Percentiles rank a stretch among this genome's conserved stretches.
Conservation (phyloP, 2,797 vertebrate genomes). For the Jordanella pulchra region DNA sequence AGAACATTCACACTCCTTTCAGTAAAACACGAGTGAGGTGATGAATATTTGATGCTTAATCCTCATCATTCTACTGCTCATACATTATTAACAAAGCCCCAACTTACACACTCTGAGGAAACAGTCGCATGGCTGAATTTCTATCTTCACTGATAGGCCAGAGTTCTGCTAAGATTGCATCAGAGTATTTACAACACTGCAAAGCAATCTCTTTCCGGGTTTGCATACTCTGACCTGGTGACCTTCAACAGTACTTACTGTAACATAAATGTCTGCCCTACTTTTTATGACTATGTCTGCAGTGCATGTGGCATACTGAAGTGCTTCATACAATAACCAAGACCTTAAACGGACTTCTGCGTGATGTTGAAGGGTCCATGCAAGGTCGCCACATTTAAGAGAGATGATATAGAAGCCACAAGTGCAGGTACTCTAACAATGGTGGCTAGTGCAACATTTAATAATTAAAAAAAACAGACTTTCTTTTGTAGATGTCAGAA, state of each 20-base stretch:
- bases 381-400: constrained; percentile 43
- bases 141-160: constrained; percentile 1
- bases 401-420: constrained; percentile 57
- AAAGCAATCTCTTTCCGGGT: constrained; percentile 19
- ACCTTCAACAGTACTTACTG: constrained; percentile 24
- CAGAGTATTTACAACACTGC: constrained; percentile 15
- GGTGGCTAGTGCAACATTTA: constrained; percentile 35
- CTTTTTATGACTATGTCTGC: constrained; percentile 53
- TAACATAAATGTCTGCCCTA: constrained; percentile 54
- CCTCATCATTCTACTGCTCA: constrained; percentile 74
- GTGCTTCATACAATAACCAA: constrained; percentile 16
- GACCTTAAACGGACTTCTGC: constrained; percentile 29
- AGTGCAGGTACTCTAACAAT: constrained; percentile 52
- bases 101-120: constrained; percentile 67
- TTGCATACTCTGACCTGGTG: constrained; percentile 39
- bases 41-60: constrained; percentile 79
- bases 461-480: constrained; percentile 26
- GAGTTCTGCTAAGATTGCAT: constrained; percentile 1
- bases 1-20: constrained; percentile 42
- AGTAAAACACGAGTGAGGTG: constrained; percentile 69
- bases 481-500: constrained; percentile 13
- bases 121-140: constrained; percentile 25
- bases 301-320: constrained; percentile 28
- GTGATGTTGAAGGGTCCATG: constrained; percentile 36
- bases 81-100: constrained; percentile 72